Evolutionary conservation across 2,113 vertebrate species (phyloP).

Genomic region (Leptocoma aspasia): DNA sequence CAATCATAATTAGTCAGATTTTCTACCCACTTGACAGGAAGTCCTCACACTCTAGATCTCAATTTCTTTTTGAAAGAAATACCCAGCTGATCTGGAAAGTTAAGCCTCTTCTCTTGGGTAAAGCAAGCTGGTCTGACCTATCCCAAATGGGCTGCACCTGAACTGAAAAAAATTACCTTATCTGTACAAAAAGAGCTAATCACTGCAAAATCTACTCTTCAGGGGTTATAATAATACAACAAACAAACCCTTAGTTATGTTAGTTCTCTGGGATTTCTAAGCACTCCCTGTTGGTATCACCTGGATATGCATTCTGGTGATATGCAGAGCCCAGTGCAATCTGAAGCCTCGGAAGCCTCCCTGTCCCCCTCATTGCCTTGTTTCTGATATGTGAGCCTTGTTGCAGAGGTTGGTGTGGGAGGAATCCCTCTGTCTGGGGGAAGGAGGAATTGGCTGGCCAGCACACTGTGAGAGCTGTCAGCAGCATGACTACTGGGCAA

Average conservation of each 20-base stretch:
- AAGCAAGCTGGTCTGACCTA: not conserved
- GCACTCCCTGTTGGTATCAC: not conserved
- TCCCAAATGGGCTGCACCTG: not conserved
- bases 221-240: not conserved
- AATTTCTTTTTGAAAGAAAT: not conserved
- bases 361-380: not conserved
- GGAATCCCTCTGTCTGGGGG: not conserved
- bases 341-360: not conserved
- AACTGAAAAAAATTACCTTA: not conserved
- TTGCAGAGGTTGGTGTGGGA: not conserved
- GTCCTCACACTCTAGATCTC: not conserved
- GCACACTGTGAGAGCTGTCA: rapidly evolving
- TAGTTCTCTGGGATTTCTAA: not conserved
- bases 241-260: not conserved
- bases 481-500: rapidly evolving
- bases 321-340: not conserved
- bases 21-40: not conserved
- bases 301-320: not conserved
- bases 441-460: not conserved
- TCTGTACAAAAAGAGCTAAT: not conserved
- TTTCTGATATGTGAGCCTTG: not conserved
- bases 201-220: not conserved
- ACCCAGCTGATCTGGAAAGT: not conserved
- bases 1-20: not conserved
- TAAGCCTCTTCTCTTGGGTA: not conserved